Percentiles rank a stretch among this genome's conserved stretches.
Conservation (phyloP, 2,113 vertebrate species). For the Anser cygnoides region DNA sequence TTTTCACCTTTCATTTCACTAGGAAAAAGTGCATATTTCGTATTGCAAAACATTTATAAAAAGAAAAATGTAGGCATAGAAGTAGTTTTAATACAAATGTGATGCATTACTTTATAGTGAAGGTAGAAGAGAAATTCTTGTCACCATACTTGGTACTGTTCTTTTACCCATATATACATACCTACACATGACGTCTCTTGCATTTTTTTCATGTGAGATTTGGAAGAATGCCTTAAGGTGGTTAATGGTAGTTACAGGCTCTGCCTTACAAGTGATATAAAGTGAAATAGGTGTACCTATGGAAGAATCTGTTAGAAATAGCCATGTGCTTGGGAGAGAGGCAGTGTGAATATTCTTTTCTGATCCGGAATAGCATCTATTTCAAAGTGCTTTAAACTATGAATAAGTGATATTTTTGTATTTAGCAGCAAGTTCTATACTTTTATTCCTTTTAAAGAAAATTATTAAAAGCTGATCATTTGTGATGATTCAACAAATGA, state of each 20-base stretch:
- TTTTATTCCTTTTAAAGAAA: neutral
- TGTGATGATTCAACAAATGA: neutral
- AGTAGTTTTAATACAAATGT: neutral
- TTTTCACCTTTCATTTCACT: neutral
- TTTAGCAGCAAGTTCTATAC: neutral
- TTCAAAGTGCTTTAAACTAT: neutral
- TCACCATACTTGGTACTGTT: neutral
- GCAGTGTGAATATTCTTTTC: neutral
- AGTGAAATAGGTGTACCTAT: neutral
- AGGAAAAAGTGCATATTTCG: neutral
- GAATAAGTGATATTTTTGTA: neutral
- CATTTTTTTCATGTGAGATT: neutral
- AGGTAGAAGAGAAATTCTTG: neutral
- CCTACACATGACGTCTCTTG: neutral
- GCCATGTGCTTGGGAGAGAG: neutral
- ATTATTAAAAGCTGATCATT: neutral
- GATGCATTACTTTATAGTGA: neutral
- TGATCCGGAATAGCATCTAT: neutral
- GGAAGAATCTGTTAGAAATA: neutral
- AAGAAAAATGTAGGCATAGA: neutral
- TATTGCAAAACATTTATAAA: neutral
- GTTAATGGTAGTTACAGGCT: neutral
- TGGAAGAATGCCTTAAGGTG: neutral
- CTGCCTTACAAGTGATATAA: no score
- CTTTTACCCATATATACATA: neutral